Percentiles rank a stretch among this genome's conserved stretches.
Conservation (phyloP, 2,797 vertebrate genomes). For the Betta splendens region DNA sequence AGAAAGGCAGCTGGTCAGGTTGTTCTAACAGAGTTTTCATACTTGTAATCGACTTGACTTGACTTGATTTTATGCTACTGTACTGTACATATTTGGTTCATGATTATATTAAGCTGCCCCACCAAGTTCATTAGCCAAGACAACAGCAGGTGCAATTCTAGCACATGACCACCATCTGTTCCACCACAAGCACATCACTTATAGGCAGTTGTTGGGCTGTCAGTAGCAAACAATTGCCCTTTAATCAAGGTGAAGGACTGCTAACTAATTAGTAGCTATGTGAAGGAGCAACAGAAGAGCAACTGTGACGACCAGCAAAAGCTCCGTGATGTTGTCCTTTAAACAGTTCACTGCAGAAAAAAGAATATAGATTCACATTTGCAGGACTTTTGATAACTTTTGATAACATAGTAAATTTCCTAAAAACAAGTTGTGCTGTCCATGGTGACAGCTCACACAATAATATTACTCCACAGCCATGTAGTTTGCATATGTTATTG, state of each 20-base stretch:
- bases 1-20: no score
- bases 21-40: neutral
- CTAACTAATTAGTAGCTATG: constrained; percentile 39
- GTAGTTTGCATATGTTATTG: no score
- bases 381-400: no score
- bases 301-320: constrained; percentile 6
- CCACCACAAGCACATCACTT: constrained; percentile 29
- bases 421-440: no score
- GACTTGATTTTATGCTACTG: neutral
- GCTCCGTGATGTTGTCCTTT: neutral
- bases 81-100: neutral
- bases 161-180: constrained; percentile 43
- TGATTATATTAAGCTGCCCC: constrained; percentile 6
- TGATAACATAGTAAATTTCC: no score
- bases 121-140: constrained; percentile 17
- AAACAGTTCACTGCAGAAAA: neutral
- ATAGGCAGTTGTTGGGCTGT: constrained; percentile 30
- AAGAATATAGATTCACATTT: no score
- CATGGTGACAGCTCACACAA: no score
- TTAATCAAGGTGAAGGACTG: constrained; percentile 43
- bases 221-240: constrained; percentile 28
- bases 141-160: constrained; percentile 21
- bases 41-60: constrained; percentile 3
- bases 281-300: constrained; percentile 39
- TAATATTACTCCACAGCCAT: no score